Evolutionary conservation across 2,888 invertebrate genomes (phyloP).

Genomic region (Venustoraphidia nigricollis): DNA sequence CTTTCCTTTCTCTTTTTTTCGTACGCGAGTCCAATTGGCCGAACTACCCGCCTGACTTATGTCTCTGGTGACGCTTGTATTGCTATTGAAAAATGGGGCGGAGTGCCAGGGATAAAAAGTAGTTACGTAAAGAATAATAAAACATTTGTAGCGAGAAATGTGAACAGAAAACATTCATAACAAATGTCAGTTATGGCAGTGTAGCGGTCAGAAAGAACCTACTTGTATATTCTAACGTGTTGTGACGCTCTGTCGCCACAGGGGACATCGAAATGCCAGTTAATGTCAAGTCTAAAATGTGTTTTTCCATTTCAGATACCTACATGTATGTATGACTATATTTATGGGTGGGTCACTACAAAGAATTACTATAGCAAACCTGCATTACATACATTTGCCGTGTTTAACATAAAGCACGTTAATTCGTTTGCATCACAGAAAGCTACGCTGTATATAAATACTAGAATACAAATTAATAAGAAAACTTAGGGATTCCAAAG

Average conservation of each 20-base stretch:
- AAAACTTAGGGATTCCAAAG: too few relatives aligned
- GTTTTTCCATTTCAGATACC: neutral
- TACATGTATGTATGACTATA: neutral
- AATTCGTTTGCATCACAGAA: too few relatives aligned
- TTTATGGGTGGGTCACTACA: neutral
- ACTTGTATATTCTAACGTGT: too few relatives aligned
- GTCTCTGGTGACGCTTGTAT: constrained; percentile 6
- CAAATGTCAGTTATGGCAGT: constrained; percentile 14
- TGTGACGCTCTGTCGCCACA: too few relatives aligned
- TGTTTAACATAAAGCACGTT: too few relatives aligned
- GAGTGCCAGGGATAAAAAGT: constrained; percentile 9
- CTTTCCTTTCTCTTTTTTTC: constrained; percentile 12
- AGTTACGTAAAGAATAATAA: constrained; percentile 12
- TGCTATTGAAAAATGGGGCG: constrained; percentile 8
- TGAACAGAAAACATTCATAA: constrained; percentile 22
- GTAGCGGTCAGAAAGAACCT: too few relatives aligned
- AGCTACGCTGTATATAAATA: too few relatives aligned
- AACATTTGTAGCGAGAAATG: constrained; percentile 12
- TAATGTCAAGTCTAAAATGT: too few relatives aligned
- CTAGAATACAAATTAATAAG: too few relatives aligned
- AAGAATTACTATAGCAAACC: too few relatives aligned
- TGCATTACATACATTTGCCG: too few relatives aligned
- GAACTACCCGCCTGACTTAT: constrained; percentile 8
- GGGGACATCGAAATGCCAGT: too few relatives aligned
- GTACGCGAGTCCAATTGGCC: constrained; percentile 9